phyloP scores from a whole-genome alignment of 1,140 invertebrate species.

The Drosophila mayri region DNA sequence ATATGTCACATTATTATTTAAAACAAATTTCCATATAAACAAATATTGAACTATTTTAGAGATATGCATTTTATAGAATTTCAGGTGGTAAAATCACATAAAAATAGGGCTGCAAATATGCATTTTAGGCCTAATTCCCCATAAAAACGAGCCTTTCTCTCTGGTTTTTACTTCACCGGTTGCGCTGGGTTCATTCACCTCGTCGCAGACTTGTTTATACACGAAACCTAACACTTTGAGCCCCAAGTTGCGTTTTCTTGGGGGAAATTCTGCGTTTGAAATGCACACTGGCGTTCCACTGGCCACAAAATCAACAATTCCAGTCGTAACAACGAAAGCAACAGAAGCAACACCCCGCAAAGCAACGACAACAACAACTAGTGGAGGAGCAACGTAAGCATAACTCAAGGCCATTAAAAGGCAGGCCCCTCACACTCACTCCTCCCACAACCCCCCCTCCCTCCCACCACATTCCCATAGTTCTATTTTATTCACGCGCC shows the following conservation, averaged over 20 bases:
- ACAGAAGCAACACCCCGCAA: slow-evolving; percentile 15
- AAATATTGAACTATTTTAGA: neutral
- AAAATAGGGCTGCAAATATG: too few species aligned
- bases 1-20: neutral
- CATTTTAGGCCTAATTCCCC: neutral
- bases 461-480: neutral
- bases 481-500: neutral
- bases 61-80: neutral
- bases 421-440: neutral
- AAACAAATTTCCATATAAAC: neutral
- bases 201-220: slow-evolving; percentile 1
- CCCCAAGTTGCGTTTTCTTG: slow-evolving; percentile 1
- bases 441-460: neutral
- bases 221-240: slow-evolving; percentile 15
- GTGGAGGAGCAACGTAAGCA: slow-evolving; percentile 16
- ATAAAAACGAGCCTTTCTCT: neutral
- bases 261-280: slow-evolving; percentile 29
- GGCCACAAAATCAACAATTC: too few species aligned
- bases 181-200: too few species aligned
- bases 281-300: slow-evolving; percentile 9
- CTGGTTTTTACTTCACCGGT: neutral
- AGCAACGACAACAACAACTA: neutral
- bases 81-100: too few species aligned
- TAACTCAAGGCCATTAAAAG: slow-evolving; percentile 29
- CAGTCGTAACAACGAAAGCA: slow-evolving; percentile 4